A percentile compares a stretch with the other conserved stretches of the same genome.
Evolutionary conservation across 2,113 vertebrate genomes (phyloP).

Genomic region (Chaenogobius annularis): DNA sequence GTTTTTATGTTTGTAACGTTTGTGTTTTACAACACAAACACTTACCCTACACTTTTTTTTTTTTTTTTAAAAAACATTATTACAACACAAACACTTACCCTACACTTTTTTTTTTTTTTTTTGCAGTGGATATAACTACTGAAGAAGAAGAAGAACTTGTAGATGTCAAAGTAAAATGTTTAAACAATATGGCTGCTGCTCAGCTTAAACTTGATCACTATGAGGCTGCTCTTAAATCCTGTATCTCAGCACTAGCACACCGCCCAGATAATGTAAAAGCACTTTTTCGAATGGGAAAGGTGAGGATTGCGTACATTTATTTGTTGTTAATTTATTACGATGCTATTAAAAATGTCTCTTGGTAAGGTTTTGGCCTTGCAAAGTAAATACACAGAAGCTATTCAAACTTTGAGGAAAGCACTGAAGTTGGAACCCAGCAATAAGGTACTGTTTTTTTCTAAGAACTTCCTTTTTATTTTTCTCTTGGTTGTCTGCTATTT

Average conservation of each 20-base stretch:
- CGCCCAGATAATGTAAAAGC: slow-evolving; percentile 95
- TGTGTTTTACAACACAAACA: too few relatives aligned
- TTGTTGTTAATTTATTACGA: neutral
- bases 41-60: too few relatives aligned
- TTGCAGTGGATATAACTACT: slow-evolving; percentile 84
- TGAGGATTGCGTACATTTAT: slow-evolving; percentile 44
- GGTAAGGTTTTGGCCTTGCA: slow-evolving; percentile 89
- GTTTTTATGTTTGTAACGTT: too few relatives aligned
- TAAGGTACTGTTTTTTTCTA: slow-evolving; percentile 80
- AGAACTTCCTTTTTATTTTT: neutral
- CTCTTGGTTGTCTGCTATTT: neutral
- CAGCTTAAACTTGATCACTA: slow-evolving; percentile 95
- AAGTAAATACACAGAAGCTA: slow-evolving; percentile 89
- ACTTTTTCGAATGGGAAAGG: slow-evolving; percentile 96
- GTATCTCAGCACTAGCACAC: slow-evolving; percentile 84
- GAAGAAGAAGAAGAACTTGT: slow-evolving; percentile 87
- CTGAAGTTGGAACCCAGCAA: slow-evolving; percentile 95
- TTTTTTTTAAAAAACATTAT: neutral
- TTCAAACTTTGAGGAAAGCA: slow-evolving; percentile 85
- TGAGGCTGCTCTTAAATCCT: slow-evolving; percentile 89
- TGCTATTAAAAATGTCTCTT: neutral
- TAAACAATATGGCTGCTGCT: slow-evolving; percentile 96
- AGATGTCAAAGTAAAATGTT: slow-evolving; percentile 92
- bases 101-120: too few relatives aligned
- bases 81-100: too few relatives aligned